Evolutionary conservation across 2,113 vertebrate genomes (phyloP).

Genomic region (Orcinus orca): DNA sequence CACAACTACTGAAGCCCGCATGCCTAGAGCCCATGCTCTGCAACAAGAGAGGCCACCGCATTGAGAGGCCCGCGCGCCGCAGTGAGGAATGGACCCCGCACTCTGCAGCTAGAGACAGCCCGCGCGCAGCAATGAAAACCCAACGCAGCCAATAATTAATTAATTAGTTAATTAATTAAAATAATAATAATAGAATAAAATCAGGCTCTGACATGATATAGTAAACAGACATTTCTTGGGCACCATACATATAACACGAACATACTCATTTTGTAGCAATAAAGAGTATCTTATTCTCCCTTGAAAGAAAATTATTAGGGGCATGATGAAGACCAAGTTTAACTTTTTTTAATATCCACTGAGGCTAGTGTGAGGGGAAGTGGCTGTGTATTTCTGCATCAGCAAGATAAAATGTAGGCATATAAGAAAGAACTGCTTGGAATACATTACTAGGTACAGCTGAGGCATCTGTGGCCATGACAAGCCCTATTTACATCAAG

Average conservation of each 20-base stretch:
- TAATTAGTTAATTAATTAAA: too few species aligned
- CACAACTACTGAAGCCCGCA: too few species aligned
- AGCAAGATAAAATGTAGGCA: background rate
- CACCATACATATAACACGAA: background rate
- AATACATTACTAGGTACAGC: background rate
- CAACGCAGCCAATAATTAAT: too few species aligned
- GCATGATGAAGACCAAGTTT: background rate
- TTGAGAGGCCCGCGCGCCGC: rapidly evolving
- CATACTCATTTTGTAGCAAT: background rate
- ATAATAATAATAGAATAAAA: background rate
- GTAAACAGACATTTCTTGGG: background rate
- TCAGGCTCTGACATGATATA: background rate
- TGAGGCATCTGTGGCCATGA: background rate
- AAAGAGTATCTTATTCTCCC: background rate
- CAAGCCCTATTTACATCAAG: background rate
- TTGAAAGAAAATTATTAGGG: background rate
- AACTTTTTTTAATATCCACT: background rate
- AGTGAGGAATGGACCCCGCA: too few species aligned
- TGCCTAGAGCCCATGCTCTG: too few species aligned
- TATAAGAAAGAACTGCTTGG: background rate
- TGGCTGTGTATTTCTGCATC: background rate
- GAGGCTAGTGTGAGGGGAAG: background rate
- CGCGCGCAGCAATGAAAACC: too few species aligned
- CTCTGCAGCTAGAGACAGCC: too few species aligned
- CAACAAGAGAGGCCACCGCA: too few species aligned